Evolutionary conservation across 92 coral and sea anemone species (phyloP), one percentile per base, ranked within the genome.

Genomic region (Diadumene lineata): DNA sequence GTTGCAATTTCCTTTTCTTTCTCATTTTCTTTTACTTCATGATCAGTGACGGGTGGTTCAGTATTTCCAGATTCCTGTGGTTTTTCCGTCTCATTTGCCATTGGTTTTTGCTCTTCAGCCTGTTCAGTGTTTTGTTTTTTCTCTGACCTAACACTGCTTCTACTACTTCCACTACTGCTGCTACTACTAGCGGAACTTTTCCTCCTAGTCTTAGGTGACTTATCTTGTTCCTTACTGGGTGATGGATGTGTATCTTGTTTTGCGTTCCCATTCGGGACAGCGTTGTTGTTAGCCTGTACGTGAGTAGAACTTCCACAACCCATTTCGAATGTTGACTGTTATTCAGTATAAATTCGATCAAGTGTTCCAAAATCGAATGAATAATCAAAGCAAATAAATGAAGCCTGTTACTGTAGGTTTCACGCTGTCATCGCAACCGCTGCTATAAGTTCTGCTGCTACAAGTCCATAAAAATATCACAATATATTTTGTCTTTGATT

Each of bases 301-400:
- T 31, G 34, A 56, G 80, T 80, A 2, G 96, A 83, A 13, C 87
- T 76, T 31, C 92, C 92, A 23, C 96, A 90, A 1, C 96, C 96
- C 96, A 90, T 90, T 13, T 46, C 63, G 34, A 28, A 10, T 23
- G 34, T 34, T 34, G 16, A 31, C 11, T 16, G n/a, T 10, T 68
- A 13, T 27, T 38, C 13, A 38, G 48, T 38, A 38, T 38, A 6
- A 38, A 38, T 11, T 34, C 46, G 28, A 24, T 65, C 46, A 29
- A 24, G 19, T 4, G 17, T 10, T 28, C 11, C 60, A 50, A 16
- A 70, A 50, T 53, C 34, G 60, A 68, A 50, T 30, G 38, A 68
- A 51, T 29, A 63, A 51, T 30, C 32, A 58, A 22, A 58, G 64
- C 26, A 58, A 19, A 58, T 31, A 58, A 26, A 24, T 24, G 31